Percentiles rank a stretch among this genome's conserved stretches.
phyloP scores from a whole-genome alignment of 2,888 invertebrate genomes.

The Dynastes maya region DNA sequence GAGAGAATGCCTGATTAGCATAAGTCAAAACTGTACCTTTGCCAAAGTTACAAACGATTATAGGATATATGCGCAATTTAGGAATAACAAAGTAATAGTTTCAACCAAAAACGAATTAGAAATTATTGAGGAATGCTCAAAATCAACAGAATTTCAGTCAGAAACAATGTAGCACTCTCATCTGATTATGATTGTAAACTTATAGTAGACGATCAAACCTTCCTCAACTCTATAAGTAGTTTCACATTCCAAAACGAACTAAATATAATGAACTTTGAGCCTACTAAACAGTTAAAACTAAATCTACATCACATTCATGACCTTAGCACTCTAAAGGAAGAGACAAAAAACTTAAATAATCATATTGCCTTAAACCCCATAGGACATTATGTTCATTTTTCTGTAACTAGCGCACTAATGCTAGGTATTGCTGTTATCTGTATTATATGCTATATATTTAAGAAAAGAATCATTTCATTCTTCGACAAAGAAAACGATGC shows the following conservation, averaged over 20 bases:
- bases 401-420: not conserved
- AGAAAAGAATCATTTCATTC: not conserved
- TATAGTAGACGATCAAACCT: conserved; percentile 5
- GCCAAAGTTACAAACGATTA: conserved; percentile 12
- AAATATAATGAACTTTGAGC: not conserved
- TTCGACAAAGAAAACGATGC: not conserved
- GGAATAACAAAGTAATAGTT: not conserved
- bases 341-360: not conserved
- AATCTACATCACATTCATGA: not conserved
- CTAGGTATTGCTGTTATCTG: not conserved
- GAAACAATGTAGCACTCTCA: not conserved
- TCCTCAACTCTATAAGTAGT: not conserved
- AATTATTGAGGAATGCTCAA: not conserved
- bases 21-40: not conserved
- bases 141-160: not conserved
- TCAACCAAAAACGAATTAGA: not conserved
- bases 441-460: not conserved
- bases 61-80: conserved; percentile 13
- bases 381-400: conserved; percentile 1
- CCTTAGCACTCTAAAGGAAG: not conserved
- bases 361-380: not conserved
- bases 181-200: not conserved
- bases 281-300: conserved; percentile 2
- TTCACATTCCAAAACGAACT: not conserved
- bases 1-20: not conserved